Conservation (phyloP, 1,140 invertebrate genomes). For the Bombyx mori region DNA sequence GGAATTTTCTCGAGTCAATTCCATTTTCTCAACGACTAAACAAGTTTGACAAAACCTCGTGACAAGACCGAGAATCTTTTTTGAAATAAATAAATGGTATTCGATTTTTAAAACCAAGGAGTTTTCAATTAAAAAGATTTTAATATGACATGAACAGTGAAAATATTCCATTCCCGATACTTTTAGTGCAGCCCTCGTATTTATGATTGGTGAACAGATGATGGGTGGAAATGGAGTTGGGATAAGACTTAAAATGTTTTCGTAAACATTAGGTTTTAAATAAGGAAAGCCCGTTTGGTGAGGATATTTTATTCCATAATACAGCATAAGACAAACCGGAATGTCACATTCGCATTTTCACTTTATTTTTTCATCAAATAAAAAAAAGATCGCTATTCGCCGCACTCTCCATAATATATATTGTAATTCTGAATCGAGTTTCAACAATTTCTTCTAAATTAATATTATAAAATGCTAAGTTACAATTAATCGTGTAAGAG, state of each 20-base stretch:
- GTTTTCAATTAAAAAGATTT: no score
- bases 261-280: slow-evolving; percentile 11
- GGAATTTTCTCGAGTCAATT: no score
- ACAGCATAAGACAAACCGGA: slow-evolving; percentile 73
- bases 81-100: no score
- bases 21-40: no score
- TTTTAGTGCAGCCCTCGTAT: no score
- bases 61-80: no score
- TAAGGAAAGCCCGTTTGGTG: slow-evolving; percentile 32
- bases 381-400: slow-evolving; percentile 56
- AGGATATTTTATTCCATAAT: slow-evolving; percentile 74
- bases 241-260: slow-evolving; percentile 36
- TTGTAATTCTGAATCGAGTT: slow-evolving; percentile 54
- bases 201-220: no score
- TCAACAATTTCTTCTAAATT: slow-evolving; percentile 67
- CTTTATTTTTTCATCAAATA: slow-evolving; percentile 57
- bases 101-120: no score
- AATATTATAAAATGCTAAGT: slow-evolving; percentile 68
- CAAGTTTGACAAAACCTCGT: no score
- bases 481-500: slow-evolving; percentile 69
- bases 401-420: slow-evolving; percentile 43
- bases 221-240: not conserved
- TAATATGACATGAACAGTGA: no score
- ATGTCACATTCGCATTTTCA: slow-evolving; percentile 69
- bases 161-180: no score